These are phyloP conservation scores for Neoaliturus tenellus DNA, from an alignment of 2,888 invertebrate genomes.

Conservation along the genomic window DNA sequence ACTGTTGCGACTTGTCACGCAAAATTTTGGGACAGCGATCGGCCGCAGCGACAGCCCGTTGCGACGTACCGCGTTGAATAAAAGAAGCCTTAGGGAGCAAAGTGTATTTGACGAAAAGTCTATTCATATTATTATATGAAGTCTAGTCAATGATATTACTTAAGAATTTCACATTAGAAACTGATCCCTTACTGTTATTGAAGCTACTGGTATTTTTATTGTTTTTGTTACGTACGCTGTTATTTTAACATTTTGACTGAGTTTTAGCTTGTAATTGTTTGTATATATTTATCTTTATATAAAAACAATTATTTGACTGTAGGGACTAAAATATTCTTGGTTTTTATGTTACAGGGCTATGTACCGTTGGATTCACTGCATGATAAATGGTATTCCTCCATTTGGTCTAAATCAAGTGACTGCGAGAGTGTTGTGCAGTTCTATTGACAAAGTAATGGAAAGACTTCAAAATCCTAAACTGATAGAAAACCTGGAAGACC, in stretches of 20 bases:
- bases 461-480: background rate
- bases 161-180: background rate
- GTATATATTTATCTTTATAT: background rate
- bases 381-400: conserved; percentile 13
- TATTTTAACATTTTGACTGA: background rate
- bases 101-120: too few relatives aligned
- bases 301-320: too few relatives aligned
- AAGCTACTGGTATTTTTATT: background rate
- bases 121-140: too few relatives aligned
- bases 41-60: too few relatives aligned
- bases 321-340: too few relatives aligned
- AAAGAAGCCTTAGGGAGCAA: too few relatives aligned
- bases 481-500: background rate
- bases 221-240: background rate
- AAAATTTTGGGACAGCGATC: too few relatives aligned
- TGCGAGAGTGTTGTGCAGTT: background rate
- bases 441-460: background rate
- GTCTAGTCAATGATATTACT: too few relatives aligned
- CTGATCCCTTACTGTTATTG: background rate
- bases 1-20: too few relatives aligned
- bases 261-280: background rate
- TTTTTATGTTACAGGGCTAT: conserved; percentile 13
- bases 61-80: too few relatives aligned
- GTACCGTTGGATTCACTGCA: conserved; percentile 6
- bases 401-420: background rate